Evolutionary conservation across 2,888 invertebrate genomes (phyloP).

Genomic region (Peribatodes rhomboidaria): DNA sequence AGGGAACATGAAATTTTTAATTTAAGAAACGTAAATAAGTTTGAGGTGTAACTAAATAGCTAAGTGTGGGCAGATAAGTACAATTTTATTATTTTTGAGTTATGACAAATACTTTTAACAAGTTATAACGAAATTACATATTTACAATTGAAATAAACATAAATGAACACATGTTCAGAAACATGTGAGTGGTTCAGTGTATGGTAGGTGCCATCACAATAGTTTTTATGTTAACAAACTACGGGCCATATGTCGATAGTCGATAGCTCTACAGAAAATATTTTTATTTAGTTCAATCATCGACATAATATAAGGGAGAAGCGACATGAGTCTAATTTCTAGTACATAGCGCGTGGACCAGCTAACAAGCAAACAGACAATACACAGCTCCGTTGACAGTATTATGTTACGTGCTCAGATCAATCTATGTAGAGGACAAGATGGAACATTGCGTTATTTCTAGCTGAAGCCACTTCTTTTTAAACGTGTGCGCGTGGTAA

Average conservation of each 20-base stretch:
- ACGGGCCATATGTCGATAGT: conserved; percentile 2
- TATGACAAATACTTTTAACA: neutral
- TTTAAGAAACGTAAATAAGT: conserved; percentile 4
- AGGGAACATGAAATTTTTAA: conserved; percentile 29
- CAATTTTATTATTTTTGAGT: neutral
- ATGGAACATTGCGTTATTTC: too few species aligned
- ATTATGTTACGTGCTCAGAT: too few species aligned
- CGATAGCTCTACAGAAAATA: neutral
- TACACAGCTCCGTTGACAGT: too few species aligned
- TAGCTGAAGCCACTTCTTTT: too few species aligned
- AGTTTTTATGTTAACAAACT: conserved; percentile 3
- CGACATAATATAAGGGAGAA: too few species aligned
- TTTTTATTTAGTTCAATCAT: neutral
- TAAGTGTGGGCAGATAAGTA: neutral
- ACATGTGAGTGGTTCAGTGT: conserved; percentile 55
- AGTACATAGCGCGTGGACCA: too few species aligned
- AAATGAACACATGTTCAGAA: conserved; percentile 6
- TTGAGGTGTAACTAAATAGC: conserved; percentile 6
- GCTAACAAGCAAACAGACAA: too few species aligned
- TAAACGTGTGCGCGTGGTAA: too few species aligned
- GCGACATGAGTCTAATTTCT: too few species aligned
- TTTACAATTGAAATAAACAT: too few species aligned
- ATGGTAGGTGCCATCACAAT: conserved; percentile 3
- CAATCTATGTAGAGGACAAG: too few species aligned
- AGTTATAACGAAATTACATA: neutral